Conservation (phyloP, 2,797 vertebrate genomes). For the Neopelma chrysocephalum region DNA sequence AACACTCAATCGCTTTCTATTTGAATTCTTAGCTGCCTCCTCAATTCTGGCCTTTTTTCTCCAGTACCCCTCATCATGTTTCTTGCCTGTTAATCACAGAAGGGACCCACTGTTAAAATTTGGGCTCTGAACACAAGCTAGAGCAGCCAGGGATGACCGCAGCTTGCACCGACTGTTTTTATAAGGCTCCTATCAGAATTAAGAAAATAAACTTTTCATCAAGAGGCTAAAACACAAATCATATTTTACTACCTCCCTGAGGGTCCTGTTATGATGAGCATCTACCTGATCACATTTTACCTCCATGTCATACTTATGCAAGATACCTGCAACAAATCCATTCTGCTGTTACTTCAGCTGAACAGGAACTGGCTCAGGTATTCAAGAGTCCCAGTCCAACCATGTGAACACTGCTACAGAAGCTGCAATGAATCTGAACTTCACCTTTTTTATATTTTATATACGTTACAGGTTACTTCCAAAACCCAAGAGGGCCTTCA, state of each 20-base stretch:
- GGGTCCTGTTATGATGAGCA: neutral
- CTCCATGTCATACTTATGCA: neutral
- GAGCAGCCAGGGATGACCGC: neutral
- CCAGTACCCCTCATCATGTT: neutral
- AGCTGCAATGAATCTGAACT: neutral
- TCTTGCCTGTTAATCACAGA: neutral
- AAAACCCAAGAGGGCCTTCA: neutral
- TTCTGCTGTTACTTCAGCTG: neutral
- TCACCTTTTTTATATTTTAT: neutral
- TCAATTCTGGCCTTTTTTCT: neutral
- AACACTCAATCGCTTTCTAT: fast-evolving
- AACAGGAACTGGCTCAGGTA: neutral
- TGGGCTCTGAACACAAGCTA: neutral
- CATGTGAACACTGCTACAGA: neutral
- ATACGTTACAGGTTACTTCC: neutral
- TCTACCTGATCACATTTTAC: neutral
- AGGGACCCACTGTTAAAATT: neutral
- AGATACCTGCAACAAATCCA: neutral
- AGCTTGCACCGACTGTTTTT: neutral
- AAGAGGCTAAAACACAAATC: neutral
- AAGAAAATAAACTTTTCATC: neutral
- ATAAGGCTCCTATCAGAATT: neutral
- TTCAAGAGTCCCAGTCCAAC: neutral
- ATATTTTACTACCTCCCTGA: neutral
- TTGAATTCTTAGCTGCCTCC: neutral